Evolutionary conservation across 2,113 vertebrate genomes (phyloP).

Genomic region (Argyrosomus japonicus): DNA sequence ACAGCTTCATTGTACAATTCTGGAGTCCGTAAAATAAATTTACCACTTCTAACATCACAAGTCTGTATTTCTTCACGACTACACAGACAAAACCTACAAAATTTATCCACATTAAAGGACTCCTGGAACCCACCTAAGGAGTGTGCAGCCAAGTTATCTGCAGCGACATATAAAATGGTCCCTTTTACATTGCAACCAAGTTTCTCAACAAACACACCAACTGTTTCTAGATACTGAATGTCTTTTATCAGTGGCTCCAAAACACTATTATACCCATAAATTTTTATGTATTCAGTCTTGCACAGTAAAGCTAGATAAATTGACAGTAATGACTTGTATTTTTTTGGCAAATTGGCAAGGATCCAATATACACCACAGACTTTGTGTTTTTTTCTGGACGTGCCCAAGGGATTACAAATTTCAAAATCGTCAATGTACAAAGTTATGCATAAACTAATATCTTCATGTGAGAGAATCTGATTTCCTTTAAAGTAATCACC

Average conservation of each 20-base stretch:
- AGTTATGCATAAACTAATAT: neutral
- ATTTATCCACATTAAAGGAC: too few relatives aligned
- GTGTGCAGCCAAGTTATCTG: slow-evolving; percentile 7
- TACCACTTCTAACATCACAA: too few relatives aligned
- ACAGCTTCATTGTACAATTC: too few relatives aligned
- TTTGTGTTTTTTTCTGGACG: slow-evolving; percentile 12
- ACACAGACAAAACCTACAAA: too few relatives aligned
- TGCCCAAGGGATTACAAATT: neutral
- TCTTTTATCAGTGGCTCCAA: slow-evolving; percentile 13
- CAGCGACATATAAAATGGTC: too few relatives aligned
- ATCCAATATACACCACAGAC: neutral
- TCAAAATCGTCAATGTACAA: slow-evolving; percentile 4
- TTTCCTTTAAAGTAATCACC: slow-evolving; percentile 21
- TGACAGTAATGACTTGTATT: slow-evolving; percentile 13
- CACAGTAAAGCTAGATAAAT: slow-evolving; percentile 19
- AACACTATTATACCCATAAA: slow-evolving; percentile 3
- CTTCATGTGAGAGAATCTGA: neutral
- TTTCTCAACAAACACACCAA: neutral
- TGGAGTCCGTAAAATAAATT: too few relatives aligned
- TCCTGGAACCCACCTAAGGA: slow-evolving; percentile 1
- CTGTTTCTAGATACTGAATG: slow-evolving; percentile 3
- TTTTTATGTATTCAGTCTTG: slow-evolving; percentile 15
- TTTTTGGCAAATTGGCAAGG: slow-evolving; percentile 6
- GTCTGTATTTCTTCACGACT: too few relatives aligned
- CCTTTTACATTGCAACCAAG: slow-evolving; percentile 17